Evolutionary conservation across 2,888 invertebrate species (phyloP).

Genomic region (Epiblema foenella): DNA sequence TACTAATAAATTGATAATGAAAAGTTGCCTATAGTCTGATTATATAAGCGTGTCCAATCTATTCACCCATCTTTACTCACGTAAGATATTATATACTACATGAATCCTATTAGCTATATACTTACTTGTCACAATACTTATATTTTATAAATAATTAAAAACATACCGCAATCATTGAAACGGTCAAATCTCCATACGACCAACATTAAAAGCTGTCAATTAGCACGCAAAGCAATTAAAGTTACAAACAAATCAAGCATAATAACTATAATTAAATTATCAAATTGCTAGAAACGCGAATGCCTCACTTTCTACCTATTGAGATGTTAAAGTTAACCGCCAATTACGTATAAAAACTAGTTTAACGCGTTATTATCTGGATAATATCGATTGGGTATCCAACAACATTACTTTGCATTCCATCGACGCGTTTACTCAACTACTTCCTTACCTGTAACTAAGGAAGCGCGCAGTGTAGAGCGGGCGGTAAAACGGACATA

Average conservation of each 20-base stretch:
- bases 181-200: slow-evolving; percentile 4
- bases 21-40: no score
- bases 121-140: no score
- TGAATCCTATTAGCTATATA: no score
- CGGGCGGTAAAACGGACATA: slow-evolving; percentile 12
- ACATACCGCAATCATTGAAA: slow-evolving; percentile 7
- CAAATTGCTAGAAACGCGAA: slow-evolving; percentile 43
- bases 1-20: no score
- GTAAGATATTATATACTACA: no score
- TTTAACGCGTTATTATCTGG: slow-evolving; percentile 41
- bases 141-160: no score
- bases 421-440: not conserved
- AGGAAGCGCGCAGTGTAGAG: not conserved
- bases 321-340: slow-evolving; percentile 52
- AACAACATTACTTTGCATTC: not conserved
- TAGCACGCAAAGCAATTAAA: slow-evolving; percentile 27
- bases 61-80: no score
- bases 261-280: slow-evolving; percentile 43
- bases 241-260: slow-evolving; percentile 33
- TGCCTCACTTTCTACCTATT: slow-evolving; percentile 53
- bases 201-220: slow-evolving; percentile 27
- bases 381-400: slow-evolving; percentile 35
- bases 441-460: not conserved
- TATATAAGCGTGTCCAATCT: no score
- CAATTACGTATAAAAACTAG: slow-evolving; percentile 58